Evolutionary conservation across 2,888 invertebrate genomes (phyloP).

Genomic region (Cyclophora albipunctata): DNA sequence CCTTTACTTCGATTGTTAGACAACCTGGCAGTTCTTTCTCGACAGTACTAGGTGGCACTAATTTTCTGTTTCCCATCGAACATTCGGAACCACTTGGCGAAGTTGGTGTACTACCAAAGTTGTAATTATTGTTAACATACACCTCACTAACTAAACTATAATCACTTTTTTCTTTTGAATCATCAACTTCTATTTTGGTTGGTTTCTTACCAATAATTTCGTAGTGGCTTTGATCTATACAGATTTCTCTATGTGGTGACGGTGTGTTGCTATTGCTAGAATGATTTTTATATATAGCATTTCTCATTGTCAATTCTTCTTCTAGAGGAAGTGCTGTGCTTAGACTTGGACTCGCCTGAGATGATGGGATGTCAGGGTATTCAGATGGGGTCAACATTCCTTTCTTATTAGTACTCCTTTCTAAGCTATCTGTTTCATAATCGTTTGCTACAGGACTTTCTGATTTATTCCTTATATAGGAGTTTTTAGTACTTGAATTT

Average conservation of each 20-base stretch:
- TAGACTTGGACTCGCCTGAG: conserved; percentile 83
- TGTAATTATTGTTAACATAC: conserved; percentile 85
- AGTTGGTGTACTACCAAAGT: conserved; percentile 76
- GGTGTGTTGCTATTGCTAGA: conserved; percentile 73
- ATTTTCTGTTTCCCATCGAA: conserved; percentile 74
- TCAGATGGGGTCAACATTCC: conserved; percentile 77
- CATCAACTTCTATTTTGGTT: not conserved
- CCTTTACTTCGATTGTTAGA: conserved; percentile 88
- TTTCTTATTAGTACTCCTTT: conserved; percentile 73
- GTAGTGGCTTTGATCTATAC: conserved; percentile 54
- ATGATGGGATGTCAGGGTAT: conserved; percentile 78
- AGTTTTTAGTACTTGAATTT: conserved; percentile 21
- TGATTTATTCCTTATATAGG: conserved; percentile 44
- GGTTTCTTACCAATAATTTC: conserved; percentile 48
- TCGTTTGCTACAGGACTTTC: conserved; percentile 72
- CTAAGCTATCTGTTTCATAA: conserved; percentile 84
- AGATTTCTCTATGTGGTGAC: conserved; percentile 52
- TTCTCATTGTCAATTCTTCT: conserved; percentile 86
- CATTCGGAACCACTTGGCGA: conserved; percentile 76
- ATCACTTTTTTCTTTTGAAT: conserved; percentile 42
- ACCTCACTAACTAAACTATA: conserved; percentile 86
- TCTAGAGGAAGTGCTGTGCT: conserved; percentile 85
- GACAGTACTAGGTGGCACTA: conserved; percentile 64
- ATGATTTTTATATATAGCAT: conserved; percentile 80
- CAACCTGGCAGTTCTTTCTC: conserved; percentile 82